Conservation (phyloP, 1,140 invertebrate genomes). For the Zaprionus capensis region DNA sequence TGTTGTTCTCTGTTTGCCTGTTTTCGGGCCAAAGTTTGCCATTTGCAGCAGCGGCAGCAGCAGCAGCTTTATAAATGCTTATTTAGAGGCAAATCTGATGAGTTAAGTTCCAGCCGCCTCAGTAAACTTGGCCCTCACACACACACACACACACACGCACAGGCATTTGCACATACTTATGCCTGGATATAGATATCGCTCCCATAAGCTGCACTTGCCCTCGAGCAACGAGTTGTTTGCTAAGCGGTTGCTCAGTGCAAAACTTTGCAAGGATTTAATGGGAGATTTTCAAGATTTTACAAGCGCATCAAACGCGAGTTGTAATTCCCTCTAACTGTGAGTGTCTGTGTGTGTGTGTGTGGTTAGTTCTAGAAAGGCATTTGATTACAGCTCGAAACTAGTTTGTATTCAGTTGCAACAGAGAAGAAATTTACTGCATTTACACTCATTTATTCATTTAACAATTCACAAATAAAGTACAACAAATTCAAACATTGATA, state of each 20-base stretch:
- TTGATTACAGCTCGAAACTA: slow-evolving; percentile 32
- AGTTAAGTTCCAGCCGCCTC: slow-evolving; percentile 60
- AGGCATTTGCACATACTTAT: neutral
- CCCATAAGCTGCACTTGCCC: slow-evolving; percentile 28
- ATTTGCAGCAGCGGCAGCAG: slow-evolving; percentile 44
- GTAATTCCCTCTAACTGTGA: neutral
- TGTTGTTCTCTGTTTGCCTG: slow-evolving; percentile 33
- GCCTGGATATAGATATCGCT: slow-evolving; percentile 20
- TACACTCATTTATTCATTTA: too few species aligned
- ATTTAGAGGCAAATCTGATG: slow-evolving; percentile 79
- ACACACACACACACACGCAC: slow-evolving; percentile 35
- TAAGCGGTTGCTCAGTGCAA: slow-evolving; percentile 38
- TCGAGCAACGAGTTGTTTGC: slow-evolving; percentile 30
- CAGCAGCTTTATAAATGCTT: slow-evolving; percentile 77
- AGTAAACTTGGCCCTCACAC: slow-evolving; percentile 54
- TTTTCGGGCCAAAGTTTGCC: slow-evolving; percentile 58
- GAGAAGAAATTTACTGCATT: neutral
- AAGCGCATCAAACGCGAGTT: slow-evolving; percentile 26
- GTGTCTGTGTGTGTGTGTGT: neutral
- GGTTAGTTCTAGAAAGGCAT: slow-evolving; percentile 8
- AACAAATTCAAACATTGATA: too few species aligned
- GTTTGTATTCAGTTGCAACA: slow-evolving; percentile 24
- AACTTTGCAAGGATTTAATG: slow-evolving; percentile 42
- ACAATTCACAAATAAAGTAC: too few species aligned
- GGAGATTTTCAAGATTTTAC: slow-evolving; percentile 35